Percentiles rank a stretch among this genome's conserved stretches.
These are phyloP conservation scores for Epinotia brunnichana DNA, from an alignment of 2,888 invertebrate species.

Conservation along the genomic window DNA sequence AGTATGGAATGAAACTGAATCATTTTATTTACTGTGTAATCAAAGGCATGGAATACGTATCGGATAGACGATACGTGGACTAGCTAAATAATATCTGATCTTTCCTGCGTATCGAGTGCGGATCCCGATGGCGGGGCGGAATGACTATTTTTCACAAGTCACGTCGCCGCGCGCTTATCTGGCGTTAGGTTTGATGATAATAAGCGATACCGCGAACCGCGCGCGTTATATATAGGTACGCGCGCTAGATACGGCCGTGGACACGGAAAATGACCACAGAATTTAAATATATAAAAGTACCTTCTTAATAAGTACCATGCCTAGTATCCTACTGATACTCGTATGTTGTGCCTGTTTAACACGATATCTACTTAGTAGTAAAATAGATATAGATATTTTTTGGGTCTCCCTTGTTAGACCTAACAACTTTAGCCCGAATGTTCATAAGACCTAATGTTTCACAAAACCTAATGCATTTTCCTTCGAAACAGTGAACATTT, in stretches of 20 bases:
- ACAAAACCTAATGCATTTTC: no score
- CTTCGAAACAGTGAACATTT: no score
- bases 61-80: slow-evolving; percentile 39
- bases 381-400: no score
- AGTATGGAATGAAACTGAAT: slow-evolving; percentile 7
- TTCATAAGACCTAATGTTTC: no score
- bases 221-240: slow-evolving; percentile 47
- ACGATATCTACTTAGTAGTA: no score
- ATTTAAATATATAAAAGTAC: neutral
- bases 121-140: slow-evolving; percentile 63
- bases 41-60: slow-evolving; percentile 11
- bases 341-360: no score
- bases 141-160: slow-evolving; percentile 80
- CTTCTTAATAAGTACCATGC: no score
- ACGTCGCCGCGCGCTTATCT: slow-evolving; percentile 79
- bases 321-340: no score
- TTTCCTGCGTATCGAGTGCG: slow-evolving; percentile 55
- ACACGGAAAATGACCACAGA: neutral
- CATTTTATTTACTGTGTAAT: neutral
- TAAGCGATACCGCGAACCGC: slow-evolving; percentile 76
- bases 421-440: no score
- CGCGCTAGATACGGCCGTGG: slow-evolving; percentile 53
- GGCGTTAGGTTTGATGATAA: slow-evolving; percentile 80
- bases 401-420: no score
- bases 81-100: slow-evolving; percentile 37